phyloP scores from a whole-genome alignment of 2,113 vertebrate species.

The Calidris pygmaea region DNA sequence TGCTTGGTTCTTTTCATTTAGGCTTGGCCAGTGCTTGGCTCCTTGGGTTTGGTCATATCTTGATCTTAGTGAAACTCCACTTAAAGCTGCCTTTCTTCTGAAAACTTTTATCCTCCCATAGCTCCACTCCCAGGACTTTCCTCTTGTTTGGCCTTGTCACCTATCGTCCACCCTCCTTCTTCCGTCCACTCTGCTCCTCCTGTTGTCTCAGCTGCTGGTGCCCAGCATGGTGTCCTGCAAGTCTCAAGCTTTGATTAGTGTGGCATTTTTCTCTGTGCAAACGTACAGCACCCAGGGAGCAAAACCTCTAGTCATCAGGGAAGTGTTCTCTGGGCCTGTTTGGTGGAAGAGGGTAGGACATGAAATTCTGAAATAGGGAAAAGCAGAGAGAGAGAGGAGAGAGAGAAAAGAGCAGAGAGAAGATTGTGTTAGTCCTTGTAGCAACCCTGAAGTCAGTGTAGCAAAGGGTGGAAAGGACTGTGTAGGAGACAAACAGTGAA shows the following conservation, averaged over 20 bases:
- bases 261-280: background rate
- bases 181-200: background rate
- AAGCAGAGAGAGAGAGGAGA: background rate
- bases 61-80: background rate
- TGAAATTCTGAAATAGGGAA: background rate
- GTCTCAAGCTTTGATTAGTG: background rate
- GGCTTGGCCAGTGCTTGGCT: background rate
- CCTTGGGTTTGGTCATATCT: background rate
- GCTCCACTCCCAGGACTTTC: background rate
- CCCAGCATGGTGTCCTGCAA: background rate
- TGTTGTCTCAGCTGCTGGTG: background rate
- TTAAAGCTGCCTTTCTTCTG: background rate
- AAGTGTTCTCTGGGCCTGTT: background rate
- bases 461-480: background rate
- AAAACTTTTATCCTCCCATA: background rate
- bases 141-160: background rate
- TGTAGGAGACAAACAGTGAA: background rate
- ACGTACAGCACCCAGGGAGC: background rate
- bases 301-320: background rate
- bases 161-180: rapidly evolving
- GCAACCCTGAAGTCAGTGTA: background rate
- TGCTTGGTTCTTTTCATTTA: background rate
- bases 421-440: background rate
- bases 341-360: background rate
- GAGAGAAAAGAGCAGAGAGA: background rate